These are phyloP conservation scores for Pseudomugil tenellus DNA, from an alignment of 2,797 vertebrate genomes.

Conservation along the genomic window DNA sequence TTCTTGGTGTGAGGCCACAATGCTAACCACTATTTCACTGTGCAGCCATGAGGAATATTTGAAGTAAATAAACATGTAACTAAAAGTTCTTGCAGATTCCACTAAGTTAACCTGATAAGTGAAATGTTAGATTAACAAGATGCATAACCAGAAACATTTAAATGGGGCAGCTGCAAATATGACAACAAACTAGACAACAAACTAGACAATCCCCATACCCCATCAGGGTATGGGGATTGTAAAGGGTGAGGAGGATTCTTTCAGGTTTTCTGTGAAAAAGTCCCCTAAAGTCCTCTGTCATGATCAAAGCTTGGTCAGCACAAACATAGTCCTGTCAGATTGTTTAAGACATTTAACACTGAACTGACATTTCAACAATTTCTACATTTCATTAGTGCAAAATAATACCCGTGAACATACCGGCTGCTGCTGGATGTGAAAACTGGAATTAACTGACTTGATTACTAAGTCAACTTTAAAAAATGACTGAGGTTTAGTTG, in stretches of 20 bases:
- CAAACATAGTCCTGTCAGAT: neutral
- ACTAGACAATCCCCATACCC: too few species aligned
- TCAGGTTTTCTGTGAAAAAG: neutral
- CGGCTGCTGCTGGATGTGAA: slow-evolving; percentile 6
- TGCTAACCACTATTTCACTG: too few species aligned
- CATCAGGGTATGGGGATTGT: neutral
- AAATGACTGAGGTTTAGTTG: neutral
- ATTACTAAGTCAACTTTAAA: neutral
- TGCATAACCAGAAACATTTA: too few species aligned
- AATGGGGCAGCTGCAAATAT: too few species aligned
- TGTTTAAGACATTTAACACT: slow-evolving; percentile 8
- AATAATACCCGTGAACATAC: slow-evolving; percentile 3
- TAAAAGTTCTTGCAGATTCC: too few species aligned
- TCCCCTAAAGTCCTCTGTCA: neutral
- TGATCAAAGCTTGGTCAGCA: neutral
- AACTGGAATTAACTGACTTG: neutral
- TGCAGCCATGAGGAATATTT: too few species aligned
- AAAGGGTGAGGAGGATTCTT: neutral
- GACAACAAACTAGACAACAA: too few species aligned
- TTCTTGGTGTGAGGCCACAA: too few species aligned
- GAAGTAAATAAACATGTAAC: too few species aligned
- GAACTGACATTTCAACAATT: slow-evolving; percentile 8
- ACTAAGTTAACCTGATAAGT: too few species aligned
- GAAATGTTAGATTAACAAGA: too few species aligned
- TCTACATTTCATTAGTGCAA: slow-evolving; percentile 18